A percentile compares a stretch with the other conserved stretches of the same genome.
These are phyloP conservation scores for Andricus quercusramuli DNA, from an alignment of 2,888 invertebrate species.

Conservation along the genomic window DNA sequence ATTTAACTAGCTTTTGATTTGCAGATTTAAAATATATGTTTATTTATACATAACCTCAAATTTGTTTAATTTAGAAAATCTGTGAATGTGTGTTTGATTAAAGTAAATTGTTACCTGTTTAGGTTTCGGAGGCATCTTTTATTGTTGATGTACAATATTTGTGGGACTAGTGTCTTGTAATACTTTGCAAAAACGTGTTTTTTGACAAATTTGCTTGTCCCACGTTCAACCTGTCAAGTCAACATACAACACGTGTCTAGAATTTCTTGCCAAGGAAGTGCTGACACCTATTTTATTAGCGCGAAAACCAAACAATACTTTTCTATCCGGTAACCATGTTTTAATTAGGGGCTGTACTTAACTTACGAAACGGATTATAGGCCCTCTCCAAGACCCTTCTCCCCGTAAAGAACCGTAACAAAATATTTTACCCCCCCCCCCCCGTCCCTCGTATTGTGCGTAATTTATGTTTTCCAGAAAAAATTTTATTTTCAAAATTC, in stretches of 20 bases:
- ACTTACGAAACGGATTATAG: too few species aligned
- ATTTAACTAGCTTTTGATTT: background rate
- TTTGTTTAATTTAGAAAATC: background rate
- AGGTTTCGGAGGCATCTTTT: conserved; percentile 55
- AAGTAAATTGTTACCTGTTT: conserved; percentile 46
- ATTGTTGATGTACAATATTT: too few species aligned
- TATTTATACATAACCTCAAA: conserved; percentile 12
- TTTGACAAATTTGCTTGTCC: background rate
- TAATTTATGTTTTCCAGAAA: too few species aligned
- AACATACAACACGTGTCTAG: background rate
- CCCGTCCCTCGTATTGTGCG: too few species aligned
- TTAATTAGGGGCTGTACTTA: background rate
- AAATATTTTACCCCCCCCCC: too few species aligned
- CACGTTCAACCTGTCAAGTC: background rate
- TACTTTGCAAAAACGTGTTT: background rate
- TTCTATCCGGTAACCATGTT: background rate
- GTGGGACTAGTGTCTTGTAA: background rate
- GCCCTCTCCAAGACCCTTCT: too few species aligned
- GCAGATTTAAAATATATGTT: background rate
- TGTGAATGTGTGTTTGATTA: background rate
- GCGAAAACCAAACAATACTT: background rate
- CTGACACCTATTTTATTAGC: background rate
- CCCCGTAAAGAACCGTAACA: too few species aligned
- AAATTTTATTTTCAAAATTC: too few species aligned
- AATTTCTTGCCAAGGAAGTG: background rate